phyloP scores from a whole-genome alignment of 1,140 invertebrate species.

The Gryon sp. region DNA sequence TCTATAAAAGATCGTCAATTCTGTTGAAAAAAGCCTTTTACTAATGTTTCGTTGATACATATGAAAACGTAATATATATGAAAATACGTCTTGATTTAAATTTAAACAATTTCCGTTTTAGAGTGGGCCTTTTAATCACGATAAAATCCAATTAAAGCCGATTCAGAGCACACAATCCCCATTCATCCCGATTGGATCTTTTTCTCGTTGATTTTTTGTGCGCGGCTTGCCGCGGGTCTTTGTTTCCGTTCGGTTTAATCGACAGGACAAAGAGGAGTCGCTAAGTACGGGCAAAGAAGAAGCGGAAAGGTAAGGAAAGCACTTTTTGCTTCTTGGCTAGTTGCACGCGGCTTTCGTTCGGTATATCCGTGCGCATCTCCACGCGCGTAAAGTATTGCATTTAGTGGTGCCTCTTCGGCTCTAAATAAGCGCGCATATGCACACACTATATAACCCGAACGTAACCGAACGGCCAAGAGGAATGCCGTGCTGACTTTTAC shows the following conservation, averaged over 20 bases:
- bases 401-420: conserved; percentile 48
- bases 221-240: conserved; percentile 40
- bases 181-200: conserved; percentile 58
- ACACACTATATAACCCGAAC: conserved; percentile 49
- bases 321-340: conserved; percentile 12
- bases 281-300: conserved; percentile 44
- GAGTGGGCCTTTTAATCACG: conserved; percentile 49
- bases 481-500: conserved; percentile 71
- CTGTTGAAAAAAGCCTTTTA: too few relatives aligned
- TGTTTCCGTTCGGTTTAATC: conserved; percentile 60
- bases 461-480: conserved; percentile 52
- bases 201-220: conserved; percentile 35
- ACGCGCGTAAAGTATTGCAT: conserved; percentile 61
- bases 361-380: conserved; percentile 57
- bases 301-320: conserved; percentile 54
- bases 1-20: conserved; percentile 1
- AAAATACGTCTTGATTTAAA: conserved; percentile 24
- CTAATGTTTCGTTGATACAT: too few relatives aligned
- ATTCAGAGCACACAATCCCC: conserved; percentile 53
- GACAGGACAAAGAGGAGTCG: conserved; percentile 60
- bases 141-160: conserved; percentile 62
- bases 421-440: conserved; percentile 62
- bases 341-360: conserved; percentile 12
- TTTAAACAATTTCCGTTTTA: conserved; percentile 26
- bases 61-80: not conserved